A percentile compares a stretch with the other conserved stretches of the same genome.
These are phyloP conservation scores for Drosophila engyochracea DNA, from an alignment of 2,888 invertebrate genomes.

Conservation along the genomic window DNA sequence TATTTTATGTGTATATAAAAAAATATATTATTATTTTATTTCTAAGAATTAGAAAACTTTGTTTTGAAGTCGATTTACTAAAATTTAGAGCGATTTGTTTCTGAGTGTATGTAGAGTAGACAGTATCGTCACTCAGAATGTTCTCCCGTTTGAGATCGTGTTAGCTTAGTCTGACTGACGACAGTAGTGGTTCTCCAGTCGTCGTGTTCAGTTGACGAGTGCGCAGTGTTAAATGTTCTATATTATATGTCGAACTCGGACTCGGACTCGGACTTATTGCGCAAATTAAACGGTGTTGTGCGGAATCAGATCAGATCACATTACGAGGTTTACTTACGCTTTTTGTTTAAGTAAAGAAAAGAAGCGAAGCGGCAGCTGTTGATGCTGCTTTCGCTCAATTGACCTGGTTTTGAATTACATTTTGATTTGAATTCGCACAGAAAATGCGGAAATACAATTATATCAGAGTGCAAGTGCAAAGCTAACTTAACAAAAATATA, in stretches of 20 bases:
- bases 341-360: conserved; percentile 20
- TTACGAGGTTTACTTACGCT: conserved; percentile 10
- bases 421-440: conserved; percentile 36
- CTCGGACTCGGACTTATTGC: conserved; percentile 17
- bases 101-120: conserved; percentile 1
- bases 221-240: conserved; percentile 2
- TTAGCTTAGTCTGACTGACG: conserved; percentile 23
- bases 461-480: conserved; percentile 20
- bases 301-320: conserved; percentile 28
- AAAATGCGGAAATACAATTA: conserved; percentile 33
- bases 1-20: background rate
- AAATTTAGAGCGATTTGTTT: background rate
- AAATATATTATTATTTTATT: background rate
- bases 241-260: background rate
- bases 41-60: background rate
- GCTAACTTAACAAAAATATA: background rate
- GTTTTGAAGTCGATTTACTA: background rate
- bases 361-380: conserved; percentile 2
- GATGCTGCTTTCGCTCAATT: conserved; percentile 53
- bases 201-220: conserved; percentile 67
- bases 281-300: conserved; percentile 30
- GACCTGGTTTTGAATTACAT: conserved; percentile 59
- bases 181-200: conserved; percentile 79
- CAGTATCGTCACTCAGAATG: conserved; percentile 16
- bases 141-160: conserved; percentile 58